Conservation (phyloP, 2,888 invertebrate genomes). For the Hyposoter dolosus region DNA sequence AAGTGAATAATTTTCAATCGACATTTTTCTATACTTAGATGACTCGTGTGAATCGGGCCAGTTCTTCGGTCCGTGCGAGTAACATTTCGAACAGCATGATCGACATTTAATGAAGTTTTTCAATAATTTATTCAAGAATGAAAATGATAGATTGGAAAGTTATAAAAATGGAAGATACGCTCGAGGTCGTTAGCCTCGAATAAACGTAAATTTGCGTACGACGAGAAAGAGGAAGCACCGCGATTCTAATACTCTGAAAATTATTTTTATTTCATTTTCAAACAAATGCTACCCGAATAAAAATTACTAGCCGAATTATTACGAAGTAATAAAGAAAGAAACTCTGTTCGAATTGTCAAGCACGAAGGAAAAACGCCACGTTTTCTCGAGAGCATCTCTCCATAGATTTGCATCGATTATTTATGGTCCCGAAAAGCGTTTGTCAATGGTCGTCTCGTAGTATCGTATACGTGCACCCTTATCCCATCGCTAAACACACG, state of each 20-base stretch:
- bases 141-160: background rate
- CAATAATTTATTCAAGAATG: background rate
- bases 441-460: constrained; percentile 15
- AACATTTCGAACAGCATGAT: background rate
- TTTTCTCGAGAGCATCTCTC: background rate
- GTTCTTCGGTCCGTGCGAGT: background rate
- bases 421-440: background rate
- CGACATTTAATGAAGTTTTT: background rate
- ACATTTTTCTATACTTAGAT: background rate
- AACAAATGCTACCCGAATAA: background rate
- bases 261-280: background rate
- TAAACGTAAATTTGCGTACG: background rate
- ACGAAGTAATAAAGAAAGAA: background rate
- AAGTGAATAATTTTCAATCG: background rate
- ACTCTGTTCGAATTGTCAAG: background rate
- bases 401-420: background rate
- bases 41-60: background rate
- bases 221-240: constrained; percentile 1
- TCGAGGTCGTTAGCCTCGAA: background rate
- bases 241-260: background rate
- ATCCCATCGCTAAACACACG: constrained; percentile 43
- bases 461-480: constrained; percentile 48
- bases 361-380: background rate
- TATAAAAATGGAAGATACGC: background rate
- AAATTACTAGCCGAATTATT: too few relatives aligned